Percentiles rank a stretch among this genome's conserved stretches.
Evolutionary conservation across 2,113 vertebrate genomes (phyloP).

Genomic region (Platanista minor): DNA sequence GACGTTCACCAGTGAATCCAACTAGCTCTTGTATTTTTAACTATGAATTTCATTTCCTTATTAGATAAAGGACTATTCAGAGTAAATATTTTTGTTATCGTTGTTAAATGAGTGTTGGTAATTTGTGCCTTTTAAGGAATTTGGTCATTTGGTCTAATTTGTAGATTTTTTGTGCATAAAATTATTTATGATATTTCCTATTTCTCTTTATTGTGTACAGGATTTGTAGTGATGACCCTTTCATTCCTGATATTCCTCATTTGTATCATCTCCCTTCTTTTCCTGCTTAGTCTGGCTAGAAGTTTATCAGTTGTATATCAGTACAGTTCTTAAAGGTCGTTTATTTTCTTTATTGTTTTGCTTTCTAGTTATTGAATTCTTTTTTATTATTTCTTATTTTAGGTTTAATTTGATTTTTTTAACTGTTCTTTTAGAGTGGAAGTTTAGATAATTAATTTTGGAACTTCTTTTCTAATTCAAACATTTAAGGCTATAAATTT

Average conservation of each 20-base stretch:
- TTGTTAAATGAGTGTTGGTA: not conserved
- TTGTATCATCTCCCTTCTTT: not conserved
- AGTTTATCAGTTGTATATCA: not conserved
- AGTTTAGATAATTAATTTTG: not conserved
- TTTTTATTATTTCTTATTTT: not conserved
- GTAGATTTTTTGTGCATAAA: not conserved
- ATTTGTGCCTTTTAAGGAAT: not conserved
- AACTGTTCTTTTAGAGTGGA: not conserved
- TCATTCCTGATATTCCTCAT: not conserved
- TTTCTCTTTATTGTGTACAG: not conserved
- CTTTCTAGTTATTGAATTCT: not conserved
- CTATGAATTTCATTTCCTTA: not conserved
- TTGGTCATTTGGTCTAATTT: not conserved
- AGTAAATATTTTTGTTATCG: not conserved
- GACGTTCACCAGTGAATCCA: not conserved
- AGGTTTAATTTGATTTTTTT: not conserved
- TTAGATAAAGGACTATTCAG: not conserved
- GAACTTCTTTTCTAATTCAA: not conserved
- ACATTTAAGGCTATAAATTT: not conserved
- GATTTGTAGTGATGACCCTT: not conserved
- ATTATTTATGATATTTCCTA: not conserved
- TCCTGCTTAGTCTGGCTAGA: not conserved
- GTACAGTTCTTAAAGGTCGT: not conserved
- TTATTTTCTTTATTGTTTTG: not conserved
- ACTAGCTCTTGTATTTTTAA: not conserved